Conservation (phyloP, 2,113 vertebrate genomes). For the Nesogale talazaci region DNA sequence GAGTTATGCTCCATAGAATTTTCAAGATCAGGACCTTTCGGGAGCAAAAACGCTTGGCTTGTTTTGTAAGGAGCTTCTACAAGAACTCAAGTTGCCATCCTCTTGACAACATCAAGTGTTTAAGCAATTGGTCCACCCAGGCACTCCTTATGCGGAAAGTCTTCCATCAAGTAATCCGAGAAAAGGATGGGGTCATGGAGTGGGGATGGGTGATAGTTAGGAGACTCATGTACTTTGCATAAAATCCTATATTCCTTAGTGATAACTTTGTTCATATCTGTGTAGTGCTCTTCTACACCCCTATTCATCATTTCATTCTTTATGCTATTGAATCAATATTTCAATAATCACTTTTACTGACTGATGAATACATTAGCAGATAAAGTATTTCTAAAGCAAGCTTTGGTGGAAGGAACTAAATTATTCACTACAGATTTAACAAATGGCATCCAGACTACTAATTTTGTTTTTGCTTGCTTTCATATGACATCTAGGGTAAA, state of each 20-base stretch:
- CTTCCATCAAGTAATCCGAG: too few relatives aligned
- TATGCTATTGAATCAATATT: background rate
- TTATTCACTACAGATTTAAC: background rate
- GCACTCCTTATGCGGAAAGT: background rate
- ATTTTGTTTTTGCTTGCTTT: background rate
- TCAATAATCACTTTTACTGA: background rate
- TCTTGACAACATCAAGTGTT: too few relatives aligned
- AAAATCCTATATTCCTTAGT: slow-evolving; percentile 12
- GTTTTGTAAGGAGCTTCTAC: too few relatives aligned
- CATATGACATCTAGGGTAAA: background rate
- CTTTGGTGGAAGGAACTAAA: background rate
- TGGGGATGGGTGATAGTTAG: background rate
- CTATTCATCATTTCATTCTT: background rate
- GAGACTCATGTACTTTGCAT: background rate
- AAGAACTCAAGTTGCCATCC: too few relatives aligned
- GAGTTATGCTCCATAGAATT: too few relatives aligned
- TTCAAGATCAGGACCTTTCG: too few relatives aligned
- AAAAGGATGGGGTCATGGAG: too few relatives aligned
- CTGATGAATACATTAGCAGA: background rate
- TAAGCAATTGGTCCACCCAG: too few relatives aligned
- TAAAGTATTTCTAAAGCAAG: background rate
- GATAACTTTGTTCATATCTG: background rate
- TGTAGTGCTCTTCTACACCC: background rate
- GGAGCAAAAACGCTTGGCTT: too few relatives aligned
- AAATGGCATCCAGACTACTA: background rate